Evolutionary conservation across 2,888 invertebrate species (phyloP).

Genomic region (Thymelicus acteon): DNA sequence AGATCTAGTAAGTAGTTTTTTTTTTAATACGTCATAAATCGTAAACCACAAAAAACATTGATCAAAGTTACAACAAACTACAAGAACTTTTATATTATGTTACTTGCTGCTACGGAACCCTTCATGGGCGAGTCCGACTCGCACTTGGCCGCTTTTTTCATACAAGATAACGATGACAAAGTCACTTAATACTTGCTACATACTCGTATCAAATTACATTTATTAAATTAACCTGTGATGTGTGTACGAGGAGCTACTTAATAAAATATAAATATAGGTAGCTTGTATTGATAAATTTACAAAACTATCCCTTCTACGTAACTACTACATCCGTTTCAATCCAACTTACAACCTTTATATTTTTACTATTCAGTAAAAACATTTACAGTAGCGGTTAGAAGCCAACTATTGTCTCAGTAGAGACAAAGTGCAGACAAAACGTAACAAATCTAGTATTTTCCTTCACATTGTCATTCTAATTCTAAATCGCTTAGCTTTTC

Average conservation of each 20-base stretch:
- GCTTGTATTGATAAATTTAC: slow-evolving; percentile 25
- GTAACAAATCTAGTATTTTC: slow-evolving; percentile 3
- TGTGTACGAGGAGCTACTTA: too few species aligned
- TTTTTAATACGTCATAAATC: too few species aligned
- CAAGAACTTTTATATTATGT: too few species aligned
- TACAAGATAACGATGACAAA: background rate
- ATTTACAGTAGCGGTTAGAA: slow-evolving; percentile 24
- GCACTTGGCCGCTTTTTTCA: too few species aligned
- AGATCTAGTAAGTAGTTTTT: too few species aligned
- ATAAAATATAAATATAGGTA: slow-evolving; percentile 20
- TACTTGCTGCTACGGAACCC: too few species aligned
- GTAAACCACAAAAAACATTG: too few species aligned
- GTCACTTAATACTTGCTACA: background rate
- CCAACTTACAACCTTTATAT: slow-evolving; percentile 23
- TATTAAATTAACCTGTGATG: background rate
- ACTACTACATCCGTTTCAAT: slow-evolving; percentile 30
- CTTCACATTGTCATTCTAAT: background rate
- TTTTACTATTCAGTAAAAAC: slow-evolving; percentile 28
- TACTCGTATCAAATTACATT: slow-evolving; percentile 1
- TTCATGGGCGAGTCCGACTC: too few species aligned
- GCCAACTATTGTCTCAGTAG: slow-evolving; percentile 25
- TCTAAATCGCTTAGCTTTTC: background rate
- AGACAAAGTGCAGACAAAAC: background rate
- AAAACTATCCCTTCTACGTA: slow-evolving; percentile 26
- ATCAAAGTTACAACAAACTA: too few species aligned